A percentile compares a stretch with the other conserved stretches of the same genome.
These are phyloP conservation scores for Notamacropus eugenii DNA, from an alignment of 2,797 vertebrate species.

Conservation along the genomic window DNA sequence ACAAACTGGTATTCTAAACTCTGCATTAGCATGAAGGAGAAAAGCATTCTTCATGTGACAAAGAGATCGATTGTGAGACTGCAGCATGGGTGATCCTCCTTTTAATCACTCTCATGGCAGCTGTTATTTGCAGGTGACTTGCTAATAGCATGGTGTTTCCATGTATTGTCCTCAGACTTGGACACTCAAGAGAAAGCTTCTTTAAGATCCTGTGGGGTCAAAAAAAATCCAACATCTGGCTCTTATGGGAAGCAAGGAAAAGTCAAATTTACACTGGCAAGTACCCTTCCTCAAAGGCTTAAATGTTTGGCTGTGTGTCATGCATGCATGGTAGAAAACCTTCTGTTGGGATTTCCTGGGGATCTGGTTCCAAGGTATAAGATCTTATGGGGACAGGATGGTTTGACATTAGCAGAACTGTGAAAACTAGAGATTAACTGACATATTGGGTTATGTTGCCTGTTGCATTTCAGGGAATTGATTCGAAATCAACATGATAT, in stretches of 20 bases:
- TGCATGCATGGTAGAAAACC: slow-evolving; percentile 45
- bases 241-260: slow-evolving; percentile 73
- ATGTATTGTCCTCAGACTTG: slow-evolving; percentile 60
- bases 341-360: slow-evolving; percentile 46
- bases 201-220: slow-evolving; percentile 61
- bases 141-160: slow-evolving; percentile 54
- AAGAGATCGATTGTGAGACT: slow-evolving; percentile 17
- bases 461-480: slow-evolving; percentile 29
- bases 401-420: slow-evolving; percentile 49
- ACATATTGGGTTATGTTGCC: background rate
- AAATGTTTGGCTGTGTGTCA: slow-evolving; percentile 40
- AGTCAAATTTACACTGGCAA: slow-evolving; percentile 71
- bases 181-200: slow-evolving; percentile 60
- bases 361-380: slow-evolving; percentile 67
- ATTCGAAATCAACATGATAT: slow-evolving; percentile 40
- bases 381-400: slow-evolving; percentile 42
- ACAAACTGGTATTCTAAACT: background rate
- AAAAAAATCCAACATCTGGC: slow-evolving; percentile 79
- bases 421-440: slow-evolving; percentile 33
- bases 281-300: slow-evolving; percentile 46
- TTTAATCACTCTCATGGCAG: slow-evolving; percentile 40
- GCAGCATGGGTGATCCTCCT: background rate
- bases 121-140: slow-evolving; percentile 46
- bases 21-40: background rate
- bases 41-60: background rate